Evolutionary conservation across 2,797 vertebrate genomes (phyloP), one percentile per base, ranked within the genome.

Genomic region (Mormyrus proboscirostris): DNA sequence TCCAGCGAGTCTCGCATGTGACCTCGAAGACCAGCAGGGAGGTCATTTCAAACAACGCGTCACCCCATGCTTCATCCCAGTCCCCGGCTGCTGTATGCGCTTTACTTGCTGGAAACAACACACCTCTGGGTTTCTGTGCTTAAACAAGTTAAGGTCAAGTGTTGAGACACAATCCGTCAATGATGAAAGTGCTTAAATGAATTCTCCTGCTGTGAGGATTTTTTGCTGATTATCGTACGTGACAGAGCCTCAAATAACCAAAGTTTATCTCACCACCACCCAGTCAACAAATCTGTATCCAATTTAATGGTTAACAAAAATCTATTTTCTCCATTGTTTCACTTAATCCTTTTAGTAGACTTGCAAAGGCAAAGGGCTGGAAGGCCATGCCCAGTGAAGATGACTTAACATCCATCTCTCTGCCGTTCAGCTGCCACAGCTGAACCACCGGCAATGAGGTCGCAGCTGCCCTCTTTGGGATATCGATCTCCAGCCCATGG

Each of bases 1-100:
- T 92, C 95, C 92, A 59, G 96, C 90, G 97, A 97, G 90, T 94
- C 95, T 50, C 89, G 91, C 90, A 95, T 92, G 91, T 88, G 90
- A 89, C 92, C 47, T 10, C 89, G 89, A 12, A 88, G 59, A 65
- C 91, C 88, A 90, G 90, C 90, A 76, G 92, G 95, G 92, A 95
- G 97, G 97, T 97, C 95, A 29, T 22, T 50, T 14, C 14, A 8
- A 73, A 44, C 14, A 25, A 38, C 65, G 69, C 1, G 16, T 12
- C 12, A 4, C 10, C 29, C 29, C 4, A 0, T 0, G 0, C 9
- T 73, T 73, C 25, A 33, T 33, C 65, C 65, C 0, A 38, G 29
- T 38, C 25, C 14, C 3, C 16, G 33, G 29, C 22, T 50, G 2
- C 59, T 73, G 8, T 22, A 50, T 83, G 19, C 44, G 16, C 14